These are phyloP conservation scores for Drosophila kanapiae DNA, from an alignment of 1,140 invertebrate species.

Conservation along the genomic window DNA sequence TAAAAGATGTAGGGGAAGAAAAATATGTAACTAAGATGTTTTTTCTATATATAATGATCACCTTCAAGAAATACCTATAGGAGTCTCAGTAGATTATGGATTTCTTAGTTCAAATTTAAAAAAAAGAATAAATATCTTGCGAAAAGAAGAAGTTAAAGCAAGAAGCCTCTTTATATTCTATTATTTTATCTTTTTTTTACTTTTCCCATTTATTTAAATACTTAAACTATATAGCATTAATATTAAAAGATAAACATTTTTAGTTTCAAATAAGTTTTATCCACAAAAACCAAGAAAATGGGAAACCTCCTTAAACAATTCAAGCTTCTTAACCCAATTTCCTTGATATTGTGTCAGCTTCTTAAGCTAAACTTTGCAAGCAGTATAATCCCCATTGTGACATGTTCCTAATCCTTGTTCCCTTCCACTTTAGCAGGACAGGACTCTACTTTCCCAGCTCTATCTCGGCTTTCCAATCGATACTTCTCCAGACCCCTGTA, in stretches of 20 bases:
- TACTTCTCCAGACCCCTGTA: slow-evolving; percentile 37
- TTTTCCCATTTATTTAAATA: neutral
- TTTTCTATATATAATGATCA: neutral
- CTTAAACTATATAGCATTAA: neutral
- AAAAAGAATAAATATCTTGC: neutral
- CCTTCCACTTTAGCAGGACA: neutral
- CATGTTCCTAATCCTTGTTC: neutral
- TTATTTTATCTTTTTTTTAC: neutral
- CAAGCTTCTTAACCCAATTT: slow-evolving; percentile 7
- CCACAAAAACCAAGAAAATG: too few relatives aligned
- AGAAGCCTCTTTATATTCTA: too few relatives aligned
- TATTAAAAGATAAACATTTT: neutral
- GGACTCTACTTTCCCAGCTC: neutral
- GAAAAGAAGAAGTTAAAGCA: neutral
- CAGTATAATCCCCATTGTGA: neutral
- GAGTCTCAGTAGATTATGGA: too few relatives aligned
- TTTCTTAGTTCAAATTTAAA: too few relatives aligned
- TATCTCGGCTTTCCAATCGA: neutral
- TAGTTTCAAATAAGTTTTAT: too few relatives aligned
- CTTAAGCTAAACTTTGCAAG: neutral
- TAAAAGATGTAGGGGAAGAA: too few relatives aligned
- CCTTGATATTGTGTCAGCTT: neutral
- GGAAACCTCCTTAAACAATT: neutral
- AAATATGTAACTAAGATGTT: neutral
- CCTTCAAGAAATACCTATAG: too few relatives aligned